These are phyloP conservation scores for Scophthalmus maximus DNA, from an alignment of 2,113 vertebrate species.

Conservation along the genomic window DNA sequence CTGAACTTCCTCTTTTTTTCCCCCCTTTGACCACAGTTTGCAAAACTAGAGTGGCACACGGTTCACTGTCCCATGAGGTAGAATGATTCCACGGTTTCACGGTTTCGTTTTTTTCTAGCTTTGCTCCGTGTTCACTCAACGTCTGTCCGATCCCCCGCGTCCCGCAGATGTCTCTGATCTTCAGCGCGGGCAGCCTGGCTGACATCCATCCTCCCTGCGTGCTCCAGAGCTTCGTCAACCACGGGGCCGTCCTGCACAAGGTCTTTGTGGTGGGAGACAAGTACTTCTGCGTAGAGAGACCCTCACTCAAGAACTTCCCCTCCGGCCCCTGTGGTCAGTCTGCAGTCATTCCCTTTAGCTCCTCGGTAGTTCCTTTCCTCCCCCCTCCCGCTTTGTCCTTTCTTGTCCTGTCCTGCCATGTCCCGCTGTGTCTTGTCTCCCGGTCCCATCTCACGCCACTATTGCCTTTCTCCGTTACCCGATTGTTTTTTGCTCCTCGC, in stretches of 20 bases:
- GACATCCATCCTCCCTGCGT: conserved; percentile 80
- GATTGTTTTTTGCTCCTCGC: too few relatives aligned
- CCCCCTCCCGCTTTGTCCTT: background rate
- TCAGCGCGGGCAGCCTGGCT: conserved; percentile 67
- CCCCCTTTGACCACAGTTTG: conserved; percentile 74
- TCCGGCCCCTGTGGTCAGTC: conserved; percentile 79
- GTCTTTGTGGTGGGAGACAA: conserved; percentile 83
- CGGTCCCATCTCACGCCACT: background rate
- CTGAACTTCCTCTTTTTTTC: background rate
- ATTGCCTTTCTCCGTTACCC: background rate
- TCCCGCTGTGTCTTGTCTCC: background rate
- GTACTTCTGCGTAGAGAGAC: conserved; percentile 81
- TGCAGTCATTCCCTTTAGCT: background rate
- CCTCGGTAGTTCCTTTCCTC: too few relatives aligned
- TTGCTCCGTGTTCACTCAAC: background rate
- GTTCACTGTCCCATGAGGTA: conserved; percentile 82
- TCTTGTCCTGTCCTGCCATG: background rate
- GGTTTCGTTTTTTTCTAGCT: background rate
- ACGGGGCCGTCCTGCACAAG: conserved; percentile 82
- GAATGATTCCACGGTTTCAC: too few relatives aligned
- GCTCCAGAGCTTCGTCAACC: conserved; percentile 85
- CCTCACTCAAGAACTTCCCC: conserved; percentile 84
- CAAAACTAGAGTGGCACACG: conserved; percentile 84
- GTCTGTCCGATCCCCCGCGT: background rate
- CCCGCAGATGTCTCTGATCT: conserved; percentile 82